Base-by-base conservation (phyloP, 2,797 vertebrate species). In the Hypotaenidia okinawae region DNA sequence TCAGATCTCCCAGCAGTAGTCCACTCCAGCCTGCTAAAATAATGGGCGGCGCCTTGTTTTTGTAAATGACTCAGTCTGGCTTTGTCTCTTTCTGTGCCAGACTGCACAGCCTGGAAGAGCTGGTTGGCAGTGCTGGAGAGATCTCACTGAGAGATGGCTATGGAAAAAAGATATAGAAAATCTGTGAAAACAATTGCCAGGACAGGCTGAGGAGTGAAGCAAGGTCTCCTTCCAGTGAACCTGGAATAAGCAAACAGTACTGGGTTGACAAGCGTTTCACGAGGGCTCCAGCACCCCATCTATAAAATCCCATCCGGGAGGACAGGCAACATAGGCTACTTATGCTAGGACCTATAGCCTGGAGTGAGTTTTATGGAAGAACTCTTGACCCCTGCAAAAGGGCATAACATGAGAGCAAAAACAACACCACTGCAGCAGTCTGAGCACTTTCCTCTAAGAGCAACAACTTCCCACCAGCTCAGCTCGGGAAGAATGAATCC, bases 331-430 rank as follows among this genome's bases (percentile, higher is more conserved):
- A n/a, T 5, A 84, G 59, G 37, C 54, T 78, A 39, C 92, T 87
- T 75, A 8, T 72, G 62, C 61, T 68, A 30, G 84, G 62, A 81
- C 55, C 85, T 52, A 55, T 39, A 76, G 75, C 66, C 55, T 39
- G 69, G 77, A 87, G 68, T 18, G 39, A 84, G 57, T 85, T 89
- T 91, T 91, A 49, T 73, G 89, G 83, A 81, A 86, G 89, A 96
- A 91, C 90, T 87, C 89, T 58, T 92, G 83, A 91, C 80, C 94
- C 35, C 85, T 90, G 85, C 57, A 47, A 93, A 93, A 91, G 85
- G 85, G 73, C 84, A 95, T 33, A 96, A 94, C 84, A 92, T 47
- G 80, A 91, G 94, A 94, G 73, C 58, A 74, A 91, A 93, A 88
- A 52, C 52, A 95, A 70, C 85, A 95, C 66, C 0, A 1, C 5